These are phyloP conservation scores for Crotalus helleri DNA, from an alignment of 2,113 vertebrate species.

Conservation along the genomic window DNA sequence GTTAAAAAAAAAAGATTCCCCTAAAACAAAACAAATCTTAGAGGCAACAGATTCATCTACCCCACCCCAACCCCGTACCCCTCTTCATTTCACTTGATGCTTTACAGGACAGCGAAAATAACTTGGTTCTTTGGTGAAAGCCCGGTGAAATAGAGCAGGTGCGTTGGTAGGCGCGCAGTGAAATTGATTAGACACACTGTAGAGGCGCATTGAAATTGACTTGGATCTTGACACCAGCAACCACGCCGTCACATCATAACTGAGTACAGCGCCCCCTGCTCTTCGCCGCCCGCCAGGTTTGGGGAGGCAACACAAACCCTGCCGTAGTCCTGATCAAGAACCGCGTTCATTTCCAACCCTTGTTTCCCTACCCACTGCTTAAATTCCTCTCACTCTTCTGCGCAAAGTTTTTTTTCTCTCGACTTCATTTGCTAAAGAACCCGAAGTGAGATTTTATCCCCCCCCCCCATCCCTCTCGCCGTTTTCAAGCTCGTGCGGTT, in stretches of 20 bases:
- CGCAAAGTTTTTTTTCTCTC: slow-evolving; percentile 40
- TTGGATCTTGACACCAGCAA: no score
- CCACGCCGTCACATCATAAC: neutral
- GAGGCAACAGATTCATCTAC: neutral
- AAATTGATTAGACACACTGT: neutral
- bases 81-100: neutral
- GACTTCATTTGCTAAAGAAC: neutral
- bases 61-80: neutral
- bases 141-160: neutral
- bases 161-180: neutral
- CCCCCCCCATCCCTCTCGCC: neutral
- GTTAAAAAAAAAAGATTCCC: neutral
- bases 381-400: neutral
- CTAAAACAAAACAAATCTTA: neutral
- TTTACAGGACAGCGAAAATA: neutral
- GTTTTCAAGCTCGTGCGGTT: neutral
- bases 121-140: neutral
- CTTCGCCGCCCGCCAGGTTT: neutral
- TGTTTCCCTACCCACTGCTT: neutral
- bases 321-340: neutral
- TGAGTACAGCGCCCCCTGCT: neutral
- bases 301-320: neutral
- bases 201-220: neutral
- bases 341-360: no score
- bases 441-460: neutral